Conservation (phyloP, 2,113 vertebrate genomes). For the Dasypus novemcinctus region DNA sequence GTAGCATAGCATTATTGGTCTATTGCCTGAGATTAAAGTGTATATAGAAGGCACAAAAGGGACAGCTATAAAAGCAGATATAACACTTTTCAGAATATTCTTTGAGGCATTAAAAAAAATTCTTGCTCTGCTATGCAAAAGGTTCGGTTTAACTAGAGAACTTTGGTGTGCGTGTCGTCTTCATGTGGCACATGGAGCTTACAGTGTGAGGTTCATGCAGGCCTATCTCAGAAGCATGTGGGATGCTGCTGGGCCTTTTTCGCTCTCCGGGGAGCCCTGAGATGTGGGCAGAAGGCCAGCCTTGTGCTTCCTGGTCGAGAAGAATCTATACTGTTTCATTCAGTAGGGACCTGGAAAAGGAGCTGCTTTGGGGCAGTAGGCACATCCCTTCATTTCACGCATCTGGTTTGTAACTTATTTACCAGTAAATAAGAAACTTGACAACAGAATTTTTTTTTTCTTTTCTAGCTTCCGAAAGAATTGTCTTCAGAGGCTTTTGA, state of each 20-base stretch:
- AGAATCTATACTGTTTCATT: background rate
- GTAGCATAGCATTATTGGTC: background rate
- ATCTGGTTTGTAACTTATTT: background rate
- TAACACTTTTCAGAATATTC: background rate
- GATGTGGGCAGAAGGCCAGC: background rate
- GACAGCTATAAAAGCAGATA: background rate
- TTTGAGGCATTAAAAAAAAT: background rate
- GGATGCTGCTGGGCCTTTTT: background rate
- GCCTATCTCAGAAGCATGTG: accelerated
- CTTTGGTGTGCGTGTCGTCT: accelerated
- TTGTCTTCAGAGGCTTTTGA: conserved; percentile 92
- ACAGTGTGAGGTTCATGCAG: accelerated
- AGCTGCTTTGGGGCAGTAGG: background rate
- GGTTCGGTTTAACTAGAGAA: background rate
- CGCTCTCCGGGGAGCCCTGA: accelerated
- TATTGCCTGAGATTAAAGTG: background rate
- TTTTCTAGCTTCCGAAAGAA: conserved; percentile 92
- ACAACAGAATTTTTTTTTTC: background rate
- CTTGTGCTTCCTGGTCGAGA: background rate
- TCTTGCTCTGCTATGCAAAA: background rate
- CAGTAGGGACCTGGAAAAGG: background rate
- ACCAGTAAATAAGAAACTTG: background rate
- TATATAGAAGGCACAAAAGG: background rate
- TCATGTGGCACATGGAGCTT: background rate
- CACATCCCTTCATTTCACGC: background rate